phyloP scores from a whole-genome alignment of 1,140 invertebrate genomes.

The Hyles euphorbiae region DNA sequence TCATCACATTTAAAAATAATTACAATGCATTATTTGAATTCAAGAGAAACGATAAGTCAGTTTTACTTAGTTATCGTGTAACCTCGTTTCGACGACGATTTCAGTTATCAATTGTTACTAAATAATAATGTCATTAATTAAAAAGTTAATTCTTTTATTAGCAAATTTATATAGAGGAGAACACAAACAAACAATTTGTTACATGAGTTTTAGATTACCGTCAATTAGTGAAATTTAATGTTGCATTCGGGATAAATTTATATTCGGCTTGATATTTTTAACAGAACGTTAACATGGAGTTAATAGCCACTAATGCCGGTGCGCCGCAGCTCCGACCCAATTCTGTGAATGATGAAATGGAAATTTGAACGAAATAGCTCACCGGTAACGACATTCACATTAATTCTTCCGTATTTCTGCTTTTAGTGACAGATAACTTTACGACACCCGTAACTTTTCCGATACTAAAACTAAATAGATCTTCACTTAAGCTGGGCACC shows the following conservation, averaged over 20 bases:
- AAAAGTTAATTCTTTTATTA: too few relatives aligned
- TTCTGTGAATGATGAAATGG: slow-evolving; percentile 36
- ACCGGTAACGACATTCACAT: slow-evolving; percentile 21
- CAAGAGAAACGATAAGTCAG: too few relatives aligned
- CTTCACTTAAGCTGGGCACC: slow-evolving; percentile 5
- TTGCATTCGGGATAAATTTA: slow-evolving; percentile 16
- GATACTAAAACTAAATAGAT: slow-evolving; percentile 17
- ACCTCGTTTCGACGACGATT: too few relatives aligned
- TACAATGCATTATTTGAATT: too few relatives aligned
- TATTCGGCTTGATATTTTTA: slow-evolving; percentile 41
- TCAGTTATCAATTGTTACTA: too few relatives aligned
- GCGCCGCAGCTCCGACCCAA: slow-evolving; percentile 35
- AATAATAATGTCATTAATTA: too few relatives aligned
- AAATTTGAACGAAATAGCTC: slow-evolving; percentile 19
- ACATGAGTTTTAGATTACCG: slow-evolving; percentile 10
- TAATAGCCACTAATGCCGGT: slow-evolving; percentile 54
- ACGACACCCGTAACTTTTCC: slow-evolving; percentile 18
- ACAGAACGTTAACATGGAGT: slow-evolving; percentile 44
- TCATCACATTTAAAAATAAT: too few relatives aligned
- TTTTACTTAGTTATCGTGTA: too few relatives aligned
- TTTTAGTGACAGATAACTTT: slow-evolving; percentile 28
- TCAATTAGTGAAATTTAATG: slow-evolving; percentile 18
- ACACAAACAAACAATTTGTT: slow-evolving; percentile 12
- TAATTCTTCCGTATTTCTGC: slow-evolving; percentile 26
- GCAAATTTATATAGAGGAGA: background rate